Evolutionary conservation across 1,140 invertebrate species (phyloP), one percentile per base, ranked within the genome.

Genomic region (Calycopis cecrops): DNA sequence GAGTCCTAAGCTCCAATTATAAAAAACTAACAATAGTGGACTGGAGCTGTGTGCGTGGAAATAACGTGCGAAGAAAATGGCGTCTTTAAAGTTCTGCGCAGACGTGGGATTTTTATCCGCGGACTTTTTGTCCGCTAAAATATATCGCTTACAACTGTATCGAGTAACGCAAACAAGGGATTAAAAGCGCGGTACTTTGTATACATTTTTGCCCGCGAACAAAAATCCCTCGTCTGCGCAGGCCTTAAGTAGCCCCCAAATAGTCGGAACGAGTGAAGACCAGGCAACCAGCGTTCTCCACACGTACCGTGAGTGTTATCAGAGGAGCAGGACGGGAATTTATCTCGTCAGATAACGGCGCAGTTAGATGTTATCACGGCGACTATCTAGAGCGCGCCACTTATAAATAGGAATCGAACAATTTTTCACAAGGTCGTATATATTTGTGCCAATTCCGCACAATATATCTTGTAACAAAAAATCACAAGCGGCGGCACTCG

Each of bases 381-480:
- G 16, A 44, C n/a, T 44, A 44, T 44, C 40, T 44, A 44, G 40
- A 44, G 14, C 40, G 40, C 40, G 17, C 17, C 17, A 9, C 14
- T 44, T 44, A 44, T 44, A 9, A 44, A 44, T 44, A 44, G 14
- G 40, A 16, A 44, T 44, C 40, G 40, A 17, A 14, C 40, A 44
- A 40, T 44, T 44, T 42, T 44, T 44, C 17, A 44, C 40, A 44
- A 44, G 40, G 40, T 44, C 40, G 16, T 44, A 16, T 44, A 16
- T 44, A 44, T 44, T 44, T 44, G 40, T 44, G 40, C 40, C 40
- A 44, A 44, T 44, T 44, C 40, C 14, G 40, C 14, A 16, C 16
- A 17, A 17, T 44, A 44, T 16, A 44, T 17, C 40, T 44, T 18
- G 40, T 16, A 16, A 9, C 14, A 44, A 44, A 44, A 14, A 44